A percentile compares a stretch with the other conserved stretches of the same genome.
phyloP scores from a whole-genome alignment of 92 coral and sea anemone species.

The Actinernus sp. region DNA sequence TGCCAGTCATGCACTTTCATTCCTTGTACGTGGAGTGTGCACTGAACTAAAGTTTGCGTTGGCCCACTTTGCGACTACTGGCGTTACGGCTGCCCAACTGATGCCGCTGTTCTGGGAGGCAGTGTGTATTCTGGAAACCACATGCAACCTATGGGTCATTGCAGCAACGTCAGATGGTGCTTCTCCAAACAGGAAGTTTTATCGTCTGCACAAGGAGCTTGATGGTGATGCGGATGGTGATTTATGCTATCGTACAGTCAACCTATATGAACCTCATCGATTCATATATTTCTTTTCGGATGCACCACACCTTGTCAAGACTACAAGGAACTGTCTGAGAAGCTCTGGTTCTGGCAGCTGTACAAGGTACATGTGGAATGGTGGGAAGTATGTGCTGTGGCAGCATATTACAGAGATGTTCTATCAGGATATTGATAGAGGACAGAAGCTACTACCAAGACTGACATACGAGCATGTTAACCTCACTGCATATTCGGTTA shows the following conservation, averaged over 20 bases:
- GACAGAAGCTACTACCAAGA: constrained; percentile 64
- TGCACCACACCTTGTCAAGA: constrained; percentile 79
- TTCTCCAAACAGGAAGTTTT: constrained; percentile 69
- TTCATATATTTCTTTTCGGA: constrained; percentile 62
- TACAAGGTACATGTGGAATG: constrained; percentile 72
- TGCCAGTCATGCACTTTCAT: constrained; percentile 64
- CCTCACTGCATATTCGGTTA: constrained; percentile 66
- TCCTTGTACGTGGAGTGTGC: constrained; percentile 63
- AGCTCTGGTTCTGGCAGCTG: constrained; percentile 59
- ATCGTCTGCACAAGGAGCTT: constrained; percentile 47
- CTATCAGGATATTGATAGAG: constrained; percentile 62
- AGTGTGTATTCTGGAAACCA: constrained; percentile 47
- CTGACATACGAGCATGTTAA: constrained; percentile 72
- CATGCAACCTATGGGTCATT: constrained; percentile 61
- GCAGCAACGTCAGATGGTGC: constrained; percentile 70
- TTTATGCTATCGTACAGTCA: constrained; percentile 58
- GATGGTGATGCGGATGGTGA: constrained; percentile 43
- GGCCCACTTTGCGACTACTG: constrained; percentile 75
- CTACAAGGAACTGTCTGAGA: constrained; percentile 70
- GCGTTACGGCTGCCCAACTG: constrained; percentile 60
- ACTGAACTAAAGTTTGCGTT: constrained; percentile 64
- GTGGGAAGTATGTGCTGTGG: constrained; percentile 66
- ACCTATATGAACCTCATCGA: constrained; percentile 58
- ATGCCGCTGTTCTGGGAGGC: constrained; percentile 71
- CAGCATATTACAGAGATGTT: constrained; percentile 60